Evolutionary conservation across 2,888 invertebrate species (phyloP).

Genomic region (Isotomurus palustris): DNA sequence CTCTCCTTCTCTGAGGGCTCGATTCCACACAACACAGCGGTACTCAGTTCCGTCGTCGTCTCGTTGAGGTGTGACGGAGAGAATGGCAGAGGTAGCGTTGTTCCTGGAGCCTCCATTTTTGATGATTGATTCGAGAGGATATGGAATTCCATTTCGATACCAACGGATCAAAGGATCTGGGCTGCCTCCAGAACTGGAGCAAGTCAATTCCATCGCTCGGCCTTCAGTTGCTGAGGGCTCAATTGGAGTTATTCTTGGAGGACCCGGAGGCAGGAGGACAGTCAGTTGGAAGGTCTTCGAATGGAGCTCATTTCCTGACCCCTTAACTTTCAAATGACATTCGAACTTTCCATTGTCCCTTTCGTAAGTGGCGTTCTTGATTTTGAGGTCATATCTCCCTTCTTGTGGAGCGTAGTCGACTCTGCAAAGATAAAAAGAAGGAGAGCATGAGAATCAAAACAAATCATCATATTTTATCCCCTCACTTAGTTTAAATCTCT

Average conservation of each 20-base stretch:
- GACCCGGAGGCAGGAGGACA: constrained; percentile 76
- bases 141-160: constrained; percentile 70
- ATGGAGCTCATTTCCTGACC: constrained; percentile 62
- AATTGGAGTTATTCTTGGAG: constrained; percentile 70
- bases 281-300: constrained; percentile 74
- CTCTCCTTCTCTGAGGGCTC: constrained; percentile 76
- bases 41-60: constrained; percentile 80
- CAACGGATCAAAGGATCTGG: constrained; percentile 81
- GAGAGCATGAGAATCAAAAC: too few relatives aligned
- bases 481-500: too few relatives aligned
- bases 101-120: constrained; percentile 66
- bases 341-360: constrained; percentile 70
- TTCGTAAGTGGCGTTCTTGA: constrained; percentile 51
- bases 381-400: constrained; percentile 68
- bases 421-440: too few relatives aligned
- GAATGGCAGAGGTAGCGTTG: constrained; percentile 68
- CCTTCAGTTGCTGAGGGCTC: constrained; percentile 74
- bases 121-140: constrained; percentile 64
- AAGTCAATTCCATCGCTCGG: constrained; percentile 48
- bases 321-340: constrained; percentile 79
- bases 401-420: constrained; percentile 71
- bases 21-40: constrained; percentile 82
- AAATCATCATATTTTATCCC: too few relatives aligned
- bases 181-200: constrained; percentile 78
- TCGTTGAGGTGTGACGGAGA: constrained; percentile 69